Evolutionary conservation across 1,140 invertebrate genomes (phyloP), one percentile per base, ranked within the genome.

Genomic region (Drosophila nikananu): DNA sequence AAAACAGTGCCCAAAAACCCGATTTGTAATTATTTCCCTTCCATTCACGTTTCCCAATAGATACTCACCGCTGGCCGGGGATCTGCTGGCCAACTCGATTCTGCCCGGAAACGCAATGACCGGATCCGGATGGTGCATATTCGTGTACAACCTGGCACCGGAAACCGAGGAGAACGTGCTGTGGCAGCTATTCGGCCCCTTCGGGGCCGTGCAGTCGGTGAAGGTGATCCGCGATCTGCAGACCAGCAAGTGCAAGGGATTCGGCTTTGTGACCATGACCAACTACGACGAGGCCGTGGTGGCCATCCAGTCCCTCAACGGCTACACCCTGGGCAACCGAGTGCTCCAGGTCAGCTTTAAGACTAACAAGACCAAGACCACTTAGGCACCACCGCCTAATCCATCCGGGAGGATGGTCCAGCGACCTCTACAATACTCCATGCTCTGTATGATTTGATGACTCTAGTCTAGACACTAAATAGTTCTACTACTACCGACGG

Each of bases 191-290:
- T 98, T 98, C 93, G 97, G 97, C 48, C 97, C 97, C 21, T 98
- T 98, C 92, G 97, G 97, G 63, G 97, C 97, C 72, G 97, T 98
- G 68, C 97, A 98, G 93, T 97, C 96, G 93, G 97, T 98, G 59
- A 98, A 98, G 94, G 96, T 97, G 60, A 97, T 98, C 92, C 95
- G 97, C 81, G 97, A 98, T 94, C 95, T 96, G 76, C 96, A 97
- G 83, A 97, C 97, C 60, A 97, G 97, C 94, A 98, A 98, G 93
- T 98, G 97, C 94, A 98, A 98, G 94, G 97, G 97, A 59, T 98
- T 98, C 93, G 97, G 97, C 55, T 98, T 98, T 93, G 97, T 98
- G 59, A 98, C 97, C 57, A 98, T 98, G 97, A 97, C 97, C 92
- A 97, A 98, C 93, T 98, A 98, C 91, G 97, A 98, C 87, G 97